Evolutionary conservation across 1,140 invertebrate genomes (phyloP).

Genomic region (Camponotus pennsylvanicus): DNA sequence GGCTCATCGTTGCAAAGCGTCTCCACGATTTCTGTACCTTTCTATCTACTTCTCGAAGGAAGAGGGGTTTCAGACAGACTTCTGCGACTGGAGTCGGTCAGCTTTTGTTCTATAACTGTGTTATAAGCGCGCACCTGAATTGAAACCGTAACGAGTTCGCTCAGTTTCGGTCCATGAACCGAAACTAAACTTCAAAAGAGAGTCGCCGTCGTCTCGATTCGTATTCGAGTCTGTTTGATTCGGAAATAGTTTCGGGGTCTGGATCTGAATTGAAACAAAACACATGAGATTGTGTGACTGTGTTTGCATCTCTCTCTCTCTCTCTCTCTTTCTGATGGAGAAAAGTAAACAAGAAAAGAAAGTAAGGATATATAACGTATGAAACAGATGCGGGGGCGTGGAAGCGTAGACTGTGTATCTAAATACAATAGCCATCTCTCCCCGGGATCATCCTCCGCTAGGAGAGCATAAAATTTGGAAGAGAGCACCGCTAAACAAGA

Average conservation of each 20-base stretch:
- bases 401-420: constrained; percentile 22
- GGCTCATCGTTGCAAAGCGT: constrained; percentile 5
- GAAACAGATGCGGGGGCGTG: background rate
- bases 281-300: constrained; percentile 36
- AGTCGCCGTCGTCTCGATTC: background rate
- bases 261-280: constrained; percentile 54
- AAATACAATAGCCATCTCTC: constrained; percentile 28
- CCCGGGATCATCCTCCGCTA: background rate
- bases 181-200: background rate
- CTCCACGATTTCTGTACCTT: constrained; percentile 8
- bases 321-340: background rate
- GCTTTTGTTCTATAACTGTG: constrained; percentile 32
- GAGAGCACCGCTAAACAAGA: background rate
- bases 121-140: constrained; percentile 28
- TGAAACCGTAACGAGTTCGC: constrained; percentile 44
- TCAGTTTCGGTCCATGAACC: background rate
- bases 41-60: background rate
- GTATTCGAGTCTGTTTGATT: background rate
- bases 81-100: constrained; percentile 16
- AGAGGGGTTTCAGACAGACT: background rate
- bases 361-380: constrained; percentile 1
- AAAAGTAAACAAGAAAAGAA: constrained; percentile 21
- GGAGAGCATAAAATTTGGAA: constrained; percentile 44
- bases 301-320: constrained; percentile 17
- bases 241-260: background rate